Base-by-base conservation (phyloP, 1,140 invertebrate genomes). In the Trachymyrmex septentrionalis region DNA sequence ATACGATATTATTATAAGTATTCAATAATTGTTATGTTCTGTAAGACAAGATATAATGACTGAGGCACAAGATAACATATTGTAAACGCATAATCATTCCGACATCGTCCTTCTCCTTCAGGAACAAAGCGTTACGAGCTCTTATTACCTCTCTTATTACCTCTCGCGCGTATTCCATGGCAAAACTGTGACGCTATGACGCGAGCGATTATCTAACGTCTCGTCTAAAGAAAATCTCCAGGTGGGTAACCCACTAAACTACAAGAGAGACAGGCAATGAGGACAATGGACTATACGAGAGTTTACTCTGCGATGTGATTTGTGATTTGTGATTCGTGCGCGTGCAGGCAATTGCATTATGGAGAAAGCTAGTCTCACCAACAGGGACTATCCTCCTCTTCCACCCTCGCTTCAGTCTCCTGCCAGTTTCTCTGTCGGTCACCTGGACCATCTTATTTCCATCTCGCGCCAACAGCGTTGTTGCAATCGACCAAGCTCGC, bases 201-300 rank as follows among this genome's bases (percentile, higher is more conserved):
- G 86, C 86, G 81, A 86, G 71, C 61, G 78, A 81, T 90, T 91
- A 90, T 78, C 89, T 88, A 90, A 90, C 44, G 21, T 75, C 59
- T 67, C 57, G 57, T 61, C 19, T 63, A 48, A 61, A 82, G 89
- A 82, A 90, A 90, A 91, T 88, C 86, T 81, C 44, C 72, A 71
- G 14, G 80, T 88, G 76, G 66, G 66, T 92, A 90, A 92, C 91
- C 91, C 84, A 92, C 87, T 92, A 90, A 92, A 92, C 91, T 90
- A 84, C 64, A 92, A 87, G 76, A 34, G 76, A 63, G 38, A 71
- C 48, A 53, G 21, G 61, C 55, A 88, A 88, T 48, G 77, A 91
- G 86, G 87, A 91, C 88, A 92, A 92, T 92, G 77, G 89, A 87
- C 86, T 71, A 55, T 76, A 30, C 72, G 12, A 67, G 73, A 84